These are phyloP conservation scores for Dendrocopos noguchii DNA, from an alignment of 2,113 vertebrate species.

Conservation along the genomic window DNA sequence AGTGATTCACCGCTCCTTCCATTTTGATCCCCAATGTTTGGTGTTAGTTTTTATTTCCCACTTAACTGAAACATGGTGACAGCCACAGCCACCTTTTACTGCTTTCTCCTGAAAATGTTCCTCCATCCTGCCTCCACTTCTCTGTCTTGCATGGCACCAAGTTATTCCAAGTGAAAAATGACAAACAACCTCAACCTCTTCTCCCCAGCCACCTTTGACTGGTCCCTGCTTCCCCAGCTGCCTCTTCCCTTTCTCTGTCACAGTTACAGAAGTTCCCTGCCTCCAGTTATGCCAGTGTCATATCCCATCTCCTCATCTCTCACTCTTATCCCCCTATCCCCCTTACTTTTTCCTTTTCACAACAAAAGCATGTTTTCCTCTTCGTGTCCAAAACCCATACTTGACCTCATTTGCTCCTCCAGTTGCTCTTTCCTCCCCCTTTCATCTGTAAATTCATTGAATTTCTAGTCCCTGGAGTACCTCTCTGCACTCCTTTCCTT, in stretches of 20 bases:
- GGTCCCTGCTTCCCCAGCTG: neutral
- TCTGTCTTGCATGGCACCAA: neutral
- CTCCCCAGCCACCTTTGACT: neutral
- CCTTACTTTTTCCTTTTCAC: neutral
- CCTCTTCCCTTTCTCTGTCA: neutral
- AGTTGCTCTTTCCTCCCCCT: neutral
- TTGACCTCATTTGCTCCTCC: neutral
- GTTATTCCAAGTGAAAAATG: neutral
- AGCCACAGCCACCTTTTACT: neutral
- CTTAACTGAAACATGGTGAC: neutral
- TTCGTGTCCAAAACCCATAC: neutral
- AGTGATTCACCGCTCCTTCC: neutral
- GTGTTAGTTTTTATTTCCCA: neutral
- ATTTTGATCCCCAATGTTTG: neutral
- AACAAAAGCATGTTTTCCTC: neutral
- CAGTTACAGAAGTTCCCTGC: neutral
- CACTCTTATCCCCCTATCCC: neutral
- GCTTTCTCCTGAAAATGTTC: neutral
- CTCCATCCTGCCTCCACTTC: neutral
- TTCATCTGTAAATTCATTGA: neutral
- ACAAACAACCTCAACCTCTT: neutral
- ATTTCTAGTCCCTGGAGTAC: neutral
- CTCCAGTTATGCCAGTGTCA: fast-evolving
- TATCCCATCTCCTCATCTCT: neutral
- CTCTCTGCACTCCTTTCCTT: neutral